Percentiles rank a stretch among this genome's conserved stretches.
Conservation (phyloP, 1,140 invertebrate species). For the Atta colombica region DNA sequence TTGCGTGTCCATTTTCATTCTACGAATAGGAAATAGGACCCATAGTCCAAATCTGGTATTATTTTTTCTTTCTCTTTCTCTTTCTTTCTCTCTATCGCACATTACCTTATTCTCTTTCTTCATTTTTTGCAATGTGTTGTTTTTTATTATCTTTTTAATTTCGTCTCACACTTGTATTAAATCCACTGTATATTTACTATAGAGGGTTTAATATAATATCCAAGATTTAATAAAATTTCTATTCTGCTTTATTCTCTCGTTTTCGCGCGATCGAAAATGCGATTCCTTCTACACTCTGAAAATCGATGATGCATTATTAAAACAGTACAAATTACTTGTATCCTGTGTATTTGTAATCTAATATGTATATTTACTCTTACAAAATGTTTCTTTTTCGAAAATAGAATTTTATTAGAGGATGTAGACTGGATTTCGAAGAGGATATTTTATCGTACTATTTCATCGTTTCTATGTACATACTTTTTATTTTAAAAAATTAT, state of each 20-base stretch:
- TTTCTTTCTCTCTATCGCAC: neutral
- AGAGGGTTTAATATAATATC: neutral
- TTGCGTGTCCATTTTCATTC: slow-evolving; percentile 30
- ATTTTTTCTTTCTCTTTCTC: neutral
- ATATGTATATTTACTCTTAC: slow-evolving; percentile 4
- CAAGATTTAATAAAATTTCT: slow-evolving; percentile 25
- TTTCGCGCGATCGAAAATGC: neutral
- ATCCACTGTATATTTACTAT: neutral
- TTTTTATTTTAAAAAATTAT: slow-evolving; percentile 9
- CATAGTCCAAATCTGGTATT: neutral
- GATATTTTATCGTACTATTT: neutral
- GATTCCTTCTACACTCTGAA: neutral
- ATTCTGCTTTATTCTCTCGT: slow-evolving; percentile 7
- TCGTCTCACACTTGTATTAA: neutral
- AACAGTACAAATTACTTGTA: neutral
- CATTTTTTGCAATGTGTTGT: neutral
- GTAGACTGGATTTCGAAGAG: neutral
- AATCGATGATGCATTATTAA: neutral
- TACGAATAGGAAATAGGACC: slow-evolving; percentile 36
- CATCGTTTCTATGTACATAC: neutral
- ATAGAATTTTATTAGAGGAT: slow-evolving; percentile 1
- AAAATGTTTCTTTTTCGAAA: slow-evolving; percentile 20
- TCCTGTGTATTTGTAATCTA: neutral
- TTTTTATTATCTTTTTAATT: slow-evolving; percentile 17
- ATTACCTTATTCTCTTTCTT: slow-evolving; percentile 1